Percentiles rank a stretch among this genome's conserved stretches.
Evolutionary conservation across 2,797 vertebrate species (phyloP).

Genomic region (Propithecus perrieri): DNA sequence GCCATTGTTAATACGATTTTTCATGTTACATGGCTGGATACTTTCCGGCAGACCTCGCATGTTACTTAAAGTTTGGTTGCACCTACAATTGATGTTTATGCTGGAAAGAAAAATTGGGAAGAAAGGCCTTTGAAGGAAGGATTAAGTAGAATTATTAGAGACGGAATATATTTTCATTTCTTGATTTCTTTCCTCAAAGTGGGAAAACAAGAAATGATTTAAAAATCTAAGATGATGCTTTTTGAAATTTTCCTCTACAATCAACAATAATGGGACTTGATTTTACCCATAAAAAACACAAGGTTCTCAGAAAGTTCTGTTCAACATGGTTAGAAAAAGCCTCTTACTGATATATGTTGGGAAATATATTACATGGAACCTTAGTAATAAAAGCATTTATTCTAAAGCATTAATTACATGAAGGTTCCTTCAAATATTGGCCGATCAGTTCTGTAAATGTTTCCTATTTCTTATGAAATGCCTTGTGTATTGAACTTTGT

Average conservation of each 20-base stretch:
- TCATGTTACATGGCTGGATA: no score
- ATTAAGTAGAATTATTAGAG: conserved; percentile 1
- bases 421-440: not conserved
- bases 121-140: not conserved
- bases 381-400: conserved; percentile 19
- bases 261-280: not conserved
- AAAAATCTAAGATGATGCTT: not conserved
- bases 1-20: no score
- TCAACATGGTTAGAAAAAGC: not conserved
- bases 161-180: not conserved
- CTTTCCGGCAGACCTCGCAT: no score
- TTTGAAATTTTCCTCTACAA: not conserved
- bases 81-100: conserved; percentile 5
- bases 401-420: not conserved
- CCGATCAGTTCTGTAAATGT: not conserved
- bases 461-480: not conserved
- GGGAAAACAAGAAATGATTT: not conserved
- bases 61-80: not conserved
- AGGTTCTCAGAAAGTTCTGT: not conserved
- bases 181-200: conserved; percentile 29
- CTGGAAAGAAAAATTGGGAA: not conserved
- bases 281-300: not conserved
- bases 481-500: not conserved
- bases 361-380: not conserved
- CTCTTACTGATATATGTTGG: not conserved